Conservation (phyloP, 2,113 vertebrate species). For the Tylochromis polylepis region DNA sequence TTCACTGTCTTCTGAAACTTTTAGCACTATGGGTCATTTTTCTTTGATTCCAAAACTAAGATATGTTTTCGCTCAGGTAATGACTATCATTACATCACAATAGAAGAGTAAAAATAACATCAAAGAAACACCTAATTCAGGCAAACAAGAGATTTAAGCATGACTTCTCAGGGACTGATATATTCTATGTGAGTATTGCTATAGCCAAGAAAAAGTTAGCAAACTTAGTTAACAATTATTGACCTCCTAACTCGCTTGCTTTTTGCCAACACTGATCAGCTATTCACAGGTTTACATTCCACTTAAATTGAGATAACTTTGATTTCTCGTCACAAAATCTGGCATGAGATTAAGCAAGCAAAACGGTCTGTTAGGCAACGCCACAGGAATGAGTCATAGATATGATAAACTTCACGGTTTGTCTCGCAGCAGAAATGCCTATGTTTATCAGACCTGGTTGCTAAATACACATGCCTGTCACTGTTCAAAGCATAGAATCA, state of each 20-base stretch:
- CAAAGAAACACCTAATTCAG: not conserved
- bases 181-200: not conserved
- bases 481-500: not conserved
- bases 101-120: not conserved
- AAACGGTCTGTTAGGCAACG: not conserved
- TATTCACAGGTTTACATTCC: not conserved
- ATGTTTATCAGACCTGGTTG: constrained; percentile 1
- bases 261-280: not conserved
- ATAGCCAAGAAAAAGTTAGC: not conserved
- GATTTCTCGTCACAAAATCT: not conserved
- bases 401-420: not conserved
- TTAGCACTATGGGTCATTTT: not conserved
- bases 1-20: not conserved
- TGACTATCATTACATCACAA: not conserved
- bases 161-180: not conserved
- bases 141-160: not conserved
- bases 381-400: not conserved
- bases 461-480: not conserved
- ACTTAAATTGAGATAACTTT: not conserved
- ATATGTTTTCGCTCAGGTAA: not conserved
- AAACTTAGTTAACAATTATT: not conserved
- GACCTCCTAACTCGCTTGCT: not conserved
- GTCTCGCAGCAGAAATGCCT: not conserved
- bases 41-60: not conserved
- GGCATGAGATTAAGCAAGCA: constrained; percentile 1